A percentile compares a stretch with the other conserved stretches of the same genome.
Conservation (phyloP, 2,888 invertebrate genomes). For the Watsonalla binaria region DNA sequence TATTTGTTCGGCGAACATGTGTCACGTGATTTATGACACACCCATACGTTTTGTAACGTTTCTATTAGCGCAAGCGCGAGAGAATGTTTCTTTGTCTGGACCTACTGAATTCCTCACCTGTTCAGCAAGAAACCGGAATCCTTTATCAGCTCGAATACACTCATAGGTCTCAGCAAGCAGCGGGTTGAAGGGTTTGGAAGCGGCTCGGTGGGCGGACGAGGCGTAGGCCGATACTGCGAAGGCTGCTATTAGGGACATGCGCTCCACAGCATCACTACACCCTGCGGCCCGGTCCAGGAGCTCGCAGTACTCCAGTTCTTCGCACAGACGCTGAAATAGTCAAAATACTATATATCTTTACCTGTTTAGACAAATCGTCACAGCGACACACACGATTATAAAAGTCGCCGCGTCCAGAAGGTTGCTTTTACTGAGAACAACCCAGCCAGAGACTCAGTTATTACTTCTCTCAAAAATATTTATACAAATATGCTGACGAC, state of each 20-base stretch:
- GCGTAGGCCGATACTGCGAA: slow-evolving; percentile 91
- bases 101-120: slow-evolving; percentile 71
- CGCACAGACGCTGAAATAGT: slow-evolving; percentile 83
- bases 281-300: slow-evolving; percentile 86
- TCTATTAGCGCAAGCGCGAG: too few species aligned
- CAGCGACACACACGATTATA: background rate
- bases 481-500: too few species aligned
- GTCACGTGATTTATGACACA: background rate
- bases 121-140: slow-evolving; percentile 88
- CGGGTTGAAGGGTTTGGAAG: slow-evolving; percentile 92
- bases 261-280: slow-evolving; percentile 81
- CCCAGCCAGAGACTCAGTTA: too few species aligned
- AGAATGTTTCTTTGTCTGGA: background rate
- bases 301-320: slow-evolving; percentile 90
- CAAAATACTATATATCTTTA: slow-evolving; percentile 21
- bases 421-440: too few species aligned
- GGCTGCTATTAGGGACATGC: slow-evolving; percentile 87
- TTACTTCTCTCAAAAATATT: too few species aligned
- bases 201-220: slow-evolving; percentile 84
- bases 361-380: too few species aligned
- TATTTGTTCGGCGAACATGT: too few species aligned
- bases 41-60: background rate
- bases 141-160: slow-evolving; percentile 86
- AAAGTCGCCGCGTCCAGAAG: too few species aligned
- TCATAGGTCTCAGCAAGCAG: slow-evolving; percentile 90